A percentile compares a stretch with the other conserved stretches of the same genome.
Conservation (phyloP, 2,113 vertebrate species). For the Misgurnus mizolepis region DNA sequence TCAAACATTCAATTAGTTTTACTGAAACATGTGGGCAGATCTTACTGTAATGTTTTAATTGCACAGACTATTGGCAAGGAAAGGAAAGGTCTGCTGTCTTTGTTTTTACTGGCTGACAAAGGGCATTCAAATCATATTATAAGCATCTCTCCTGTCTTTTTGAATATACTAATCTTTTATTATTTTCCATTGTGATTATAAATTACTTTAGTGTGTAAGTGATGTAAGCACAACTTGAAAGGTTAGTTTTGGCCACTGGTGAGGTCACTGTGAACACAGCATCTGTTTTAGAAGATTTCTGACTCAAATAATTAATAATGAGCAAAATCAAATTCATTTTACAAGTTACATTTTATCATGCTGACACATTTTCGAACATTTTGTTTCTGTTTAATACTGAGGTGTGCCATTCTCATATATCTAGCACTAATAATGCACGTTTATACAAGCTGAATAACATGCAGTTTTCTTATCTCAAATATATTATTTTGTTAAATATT, state of each 20-base stretch:
- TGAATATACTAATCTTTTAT: constrained; percentile 18
- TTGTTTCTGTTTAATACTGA: neutral
- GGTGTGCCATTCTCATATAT: neutral
- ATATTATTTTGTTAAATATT: too few species aligned
- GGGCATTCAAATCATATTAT: constrained; percentile 35
- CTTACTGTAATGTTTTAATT: constrained; percentile 35
- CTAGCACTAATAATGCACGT: too few species aligned
- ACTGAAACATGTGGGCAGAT: constrained; percentile 12
- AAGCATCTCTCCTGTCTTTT: constrained; percentile 24
- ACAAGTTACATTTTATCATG: constrained; percentile 1
- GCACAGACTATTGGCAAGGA: constrained; percentile 12
- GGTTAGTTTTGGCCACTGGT: constrained; percentile 45
- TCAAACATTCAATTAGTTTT: constrained; percentile 42
- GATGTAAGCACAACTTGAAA: constrained; percentile 19
- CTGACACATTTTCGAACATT: neutral
- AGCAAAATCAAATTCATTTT: constrained; percentile 29
- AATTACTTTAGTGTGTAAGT: constrained; percentile 40
- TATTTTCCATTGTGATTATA: constrained; percentile 29
- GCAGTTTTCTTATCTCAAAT: too few species aligned
- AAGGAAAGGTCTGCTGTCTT: neutral
- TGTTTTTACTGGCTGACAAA: constrained; percentile 49
- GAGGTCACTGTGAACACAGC: neutral
- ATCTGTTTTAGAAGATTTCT: constrained; percentile 22
- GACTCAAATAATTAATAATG: constrained; percentile 39
- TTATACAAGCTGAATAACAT: too few species aligned